phyloP scores from a whole-genome alignment of 2,797 vertebrate genomes.

The Chaetophractus vellerosus region DNA sequence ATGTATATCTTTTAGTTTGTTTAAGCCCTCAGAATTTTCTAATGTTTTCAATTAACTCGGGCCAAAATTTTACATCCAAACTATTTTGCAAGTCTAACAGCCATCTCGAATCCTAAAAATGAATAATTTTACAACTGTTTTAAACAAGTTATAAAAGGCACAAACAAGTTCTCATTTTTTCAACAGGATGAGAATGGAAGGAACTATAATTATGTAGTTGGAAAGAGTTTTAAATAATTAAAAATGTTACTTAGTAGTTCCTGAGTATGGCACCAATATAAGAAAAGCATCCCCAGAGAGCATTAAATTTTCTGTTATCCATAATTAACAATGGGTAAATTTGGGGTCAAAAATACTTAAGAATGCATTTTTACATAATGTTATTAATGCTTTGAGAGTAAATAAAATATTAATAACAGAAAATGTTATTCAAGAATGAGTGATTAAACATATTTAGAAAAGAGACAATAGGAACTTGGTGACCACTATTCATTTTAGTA shows the following conservation, averaged over 20 bases:
- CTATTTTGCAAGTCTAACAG: conserved; percentile 63
- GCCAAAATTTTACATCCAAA: conserved; percentile 71
- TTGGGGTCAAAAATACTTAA: conserved; percentile 57
- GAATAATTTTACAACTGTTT: conserved; percentile 69
- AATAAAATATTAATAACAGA: conserved; percentile 66
- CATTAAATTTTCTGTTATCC: conserved; percentile 58
- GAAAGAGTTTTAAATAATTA: too few species aligned
- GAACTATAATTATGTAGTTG: too few species aligned
- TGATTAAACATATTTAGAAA: conserved; percentile 61
- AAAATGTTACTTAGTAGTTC: too few species aligned
- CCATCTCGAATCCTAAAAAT: conserved; percentile 68
- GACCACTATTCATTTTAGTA: background rate
- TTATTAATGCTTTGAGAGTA: conserved; percentile 64
- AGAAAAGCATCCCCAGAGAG: conserved; percentile 64
- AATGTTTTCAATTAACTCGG: conserved; percentile 70
- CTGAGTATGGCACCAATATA: conserved; percentile 6
- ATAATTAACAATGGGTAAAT: conserved; percentile 59
- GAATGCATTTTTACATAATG: conserved; percentile 73
- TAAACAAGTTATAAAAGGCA: conserved; percentile 81
- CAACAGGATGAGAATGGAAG: too few species aligned
- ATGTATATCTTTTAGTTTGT: conserved; percentile 27
- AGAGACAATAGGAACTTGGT: conserved; percentile 11
- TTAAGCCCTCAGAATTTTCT: conserved; percentile 48
- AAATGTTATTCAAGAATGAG: conserved; percentile 51
- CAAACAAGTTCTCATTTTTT: conserved; percentile 64